These are phyloP conservation scores for Bufo bufo DNA, from an alignment of 2,113 vertebrate genomes.

Conservation along the genomic window DNA sequence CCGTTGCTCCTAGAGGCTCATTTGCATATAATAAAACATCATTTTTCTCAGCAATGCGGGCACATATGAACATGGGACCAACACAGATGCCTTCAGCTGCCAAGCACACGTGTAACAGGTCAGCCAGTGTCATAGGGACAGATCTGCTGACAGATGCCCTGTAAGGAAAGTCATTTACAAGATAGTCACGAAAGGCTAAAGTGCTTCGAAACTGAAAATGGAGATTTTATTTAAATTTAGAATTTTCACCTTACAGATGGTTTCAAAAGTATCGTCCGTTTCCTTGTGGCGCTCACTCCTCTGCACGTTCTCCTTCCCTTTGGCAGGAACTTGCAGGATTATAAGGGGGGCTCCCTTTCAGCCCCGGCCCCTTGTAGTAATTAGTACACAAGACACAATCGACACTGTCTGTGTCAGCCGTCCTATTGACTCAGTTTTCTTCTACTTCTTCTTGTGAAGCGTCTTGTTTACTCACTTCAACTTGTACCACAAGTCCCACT, in stretches of 20 bases:
- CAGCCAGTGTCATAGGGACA: too few relatives aligned
- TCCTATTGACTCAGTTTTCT: neutral
- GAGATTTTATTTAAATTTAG: neutral
- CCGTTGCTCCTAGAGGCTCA: too few relatives aligned
- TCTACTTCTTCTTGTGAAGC: slow-evolving; percentile 14
- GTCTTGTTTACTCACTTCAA: slow-evolving; percentile 23
- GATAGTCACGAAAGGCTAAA: neutral
- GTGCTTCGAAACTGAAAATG: neutral
- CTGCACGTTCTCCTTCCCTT: neutral
- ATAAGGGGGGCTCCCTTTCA: neutral
- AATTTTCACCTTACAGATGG: too few relatives aligned
- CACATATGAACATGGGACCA: too few relatives aligned
- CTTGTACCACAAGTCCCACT: slow-evolving; percentile 3
- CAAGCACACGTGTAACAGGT: too few relatives aligned
- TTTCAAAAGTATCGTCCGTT: neutral
- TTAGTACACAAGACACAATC: slow-evolving; percentile 49
- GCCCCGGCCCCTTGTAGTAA: slow-evolving; percentile 25
- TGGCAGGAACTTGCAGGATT: neutral
- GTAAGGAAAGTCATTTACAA: too few relatives aligned
- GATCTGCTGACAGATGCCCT: too few relatives aligned
- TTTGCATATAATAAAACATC: too few relatives aligned
- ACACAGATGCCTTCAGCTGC: too few relatives aligned
- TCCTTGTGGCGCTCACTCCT: neutral
- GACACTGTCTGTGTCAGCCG: slow-evolving; percentile 18
- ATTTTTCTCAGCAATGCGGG: too few relatives aligned